Evolutionary conservation across 1,140 invertebrate species (phyloP), one percentile per base, ranked within the genome.

Genomic region (Neodiprion lecontei): DNA sequence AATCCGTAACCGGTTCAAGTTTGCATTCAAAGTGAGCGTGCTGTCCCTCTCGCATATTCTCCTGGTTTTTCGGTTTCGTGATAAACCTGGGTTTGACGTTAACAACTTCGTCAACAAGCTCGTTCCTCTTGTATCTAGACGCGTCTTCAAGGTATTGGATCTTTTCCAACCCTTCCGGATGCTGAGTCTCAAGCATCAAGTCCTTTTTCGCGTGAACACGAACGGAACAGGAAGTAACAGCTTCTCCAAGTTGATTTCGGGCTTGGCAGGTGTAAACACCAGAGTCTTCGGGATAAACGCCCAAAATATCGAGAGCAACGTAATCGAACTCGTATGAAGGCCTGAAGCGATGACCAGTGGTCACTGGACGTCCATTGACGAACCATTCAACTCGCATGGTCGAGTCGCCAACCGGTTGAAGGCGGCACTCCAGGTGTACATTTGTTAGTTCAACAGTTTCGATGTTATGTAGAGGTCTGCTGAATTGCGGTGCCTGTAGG

Each of bases 1-100:
- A 92, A 90, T 99, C 97, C 21, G 97, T 98, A 4, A 97, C 95
- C n/a, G 97, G 97, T 88, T 98, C 97, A 14, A 99, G 90, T 88
- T 98, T 98, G 84, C 97, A 98, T 90, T 99, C 98, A 89, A 99
- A 99, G 83, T 99, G 98, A 71, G 97, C 96, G 81, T 97, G 95
- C 79, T 97, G 93, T 67, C 96, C 94, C 91, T 99, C 98, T 74
- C 93, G 90, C 53, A 98, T 92, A 80, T 95, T 94, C 78, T 94
- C 94, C 72, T 95, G 90, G 71, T 92, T 95, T 86, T 97, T 97
- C 7, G 96, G 95, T 83, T 95, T 93, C 0, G 95, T 96, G 4
- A 97, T 87, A 86, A 97, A 97, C 76, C 91, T 91, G 0, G 96
- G 96, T 81, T 92, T 94, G 9, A 96, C 91, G 79, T 93, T 94